Base-by-base conservation (phyloP, 2,113 vertebrate species). In the Pituophis catenifer region DNA sequence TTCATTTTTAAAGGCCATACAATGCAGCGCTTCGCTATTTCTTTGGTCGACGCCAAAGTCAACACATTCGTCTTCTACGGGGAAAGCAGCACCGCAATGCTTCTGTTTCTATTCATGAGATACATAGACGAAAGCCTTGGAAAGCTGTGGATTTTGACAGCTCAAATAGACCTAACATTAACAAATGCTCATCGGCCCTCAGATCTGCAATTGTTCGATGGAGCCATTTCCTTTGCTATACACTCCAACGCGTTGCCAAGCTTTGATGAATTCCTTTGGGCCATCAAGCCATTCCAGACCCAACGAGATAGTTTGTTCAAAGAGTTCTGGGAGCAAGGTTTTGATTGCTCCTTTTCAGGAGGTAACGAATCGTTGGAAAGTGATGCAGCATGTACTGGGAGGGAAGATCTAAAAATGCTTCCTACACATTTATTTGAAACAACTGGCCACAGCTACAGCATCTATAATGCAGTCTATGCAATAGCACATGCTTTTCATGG, bases 61-160 rank as follows among this genome's bases (percentile, higher is more conserved):
- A 91, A 12, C 15, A 48, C 53, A 44, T 53, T 91, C 2, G 7
- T 91, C 13, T 15, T 91, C 70, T 86, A 91, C 11, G 90, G 90
- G 38, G 90, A 91, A 91, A 86, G 70, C 2, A 55, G 38, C 53
- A 55, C 10, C 1, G 3, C 10, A 0, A 57, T 86, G 44, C 12
- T 55, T 13, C 75, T 91, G 33, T 26, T 44, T 3, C 24, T 44
- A 1, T 19, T 91, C 19, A 29, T 5, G 8, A 26, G 8, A 29
- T 5, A 26, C 29, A 24, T 15, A 24, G n/a, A 86, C 0, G 4
- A 85, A 48, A 48, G 26, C n/a, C 2, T 19, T 86, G 53, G 24
- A 1, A 91, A 91, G 29, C n/a, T 91, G 33, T 86, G 70, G 90
- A 57, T 91, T 3, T 54, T 91, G 70, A 90, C 89, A 9, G 44